Base-by-base conservation (phyloP, 2,888 invertebrate species). In the Scrobipalpa costella region DNA sequence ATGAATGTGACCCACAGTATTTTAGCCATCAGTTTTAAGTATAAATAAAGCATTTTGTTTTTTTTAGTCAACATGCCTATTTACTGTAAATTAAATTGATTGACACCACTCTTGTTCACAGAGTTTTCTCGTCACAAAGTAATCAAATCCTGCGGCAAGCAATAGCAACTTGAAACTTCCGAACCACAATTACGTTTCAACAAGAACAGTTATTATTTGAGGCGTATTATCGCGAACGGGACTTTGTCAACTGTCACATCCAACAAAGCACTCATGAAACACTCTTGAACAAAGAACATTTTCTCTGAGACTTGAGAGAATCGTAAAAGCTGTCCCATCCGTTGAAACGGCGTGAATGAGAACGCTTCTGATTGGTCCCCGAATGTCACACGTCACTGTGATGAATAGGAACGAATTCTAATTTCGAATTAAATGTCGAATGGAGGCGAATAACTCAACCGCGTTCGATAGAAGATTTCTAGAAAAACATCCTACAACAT, bases 301-400 rank as follows among this genome's bases (percentile, higher is more conserved):
- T 49, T 75, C 67, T 65, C 50, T 21, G 52, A 72, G 67, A 65
- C 71, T 73, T 72, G 70, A 36, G 38, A 63, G 57, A 65, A 40
- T 61, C 61, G 55, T 57, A 49, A 57, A 49, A 60, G 64, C 63
- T 68, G 68, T 71, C 71, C 72, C 71, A 66, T 66, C 68, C 66
- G 67, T 67, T 70, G 67, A 58, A 59, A 62, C 65, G 57, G 66
- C 66, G 64, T 67, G 69, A 71, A 71, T 64, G 71, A 69, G 72
- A 71, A 70, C 69, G 63, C 68, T 5, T 65, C 70, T 73, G 73
- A 78, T 78, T 76, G 75, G 74, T 68, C 66, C 65, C 62, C 67
- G 67, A 73, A 72, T 75, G 74, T 73, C 73, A 74, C 70, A 73
- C 68, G 75, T 75, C 72, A 75, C 67, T 65, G 67, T 72, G 69